Conservation (phyloP, 2,888 invertebrate genomes). For the Trachelus troglodyta region DNA sequence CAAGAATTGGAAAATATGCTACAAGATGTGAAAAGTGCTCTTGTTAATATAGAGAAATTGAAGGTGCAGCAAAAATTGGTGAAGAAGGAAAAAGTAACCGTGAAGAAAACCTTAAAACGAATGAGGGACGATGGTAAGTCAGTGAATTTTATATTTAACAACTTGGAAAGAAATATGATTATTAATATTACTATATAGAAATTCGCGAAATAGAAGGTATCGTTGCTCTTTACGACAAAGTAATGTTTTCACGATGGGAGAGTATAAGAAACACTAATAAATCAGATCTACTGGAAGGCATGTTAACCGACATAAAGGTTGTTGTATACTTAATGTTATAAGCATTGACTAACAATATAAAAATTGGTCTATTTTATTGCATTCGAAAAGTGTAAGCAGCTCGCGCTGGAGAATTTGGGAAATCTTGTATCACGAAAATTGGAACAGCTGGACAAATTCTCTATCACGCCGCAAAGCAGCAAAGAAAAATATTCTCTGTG, state of each 20-base stretch:
- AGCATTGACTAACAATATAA: not conserved
- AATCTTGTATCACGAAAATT: conserved; percentile 44
- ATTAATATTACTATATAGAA: conserved; percentile 33
- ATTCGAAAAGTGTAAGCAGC: conserved; percentile 45
- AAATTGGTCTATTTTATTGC: conserved; percentile 1
- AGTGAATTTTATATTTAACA: not conserved
- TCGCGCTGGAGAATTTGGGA: conserved; percentile 46
- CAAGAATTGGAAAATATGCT: conserved; percentile 55
- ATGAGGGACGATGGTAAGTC: conserved; percentile 53
- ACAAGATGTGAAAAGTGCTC: conserved; percentile 51
- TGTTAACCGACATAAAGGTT: conserved; percentile 31
- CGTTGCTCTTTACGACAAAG: conserved; percentile 54
- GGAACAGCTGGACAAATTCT: not conserved
- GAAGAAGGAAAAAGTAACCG: conserved; percentile 45
- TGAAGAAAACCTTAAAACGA: conserved; percentile 46
- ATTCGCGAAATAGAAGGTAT: conserved; percentile 53
- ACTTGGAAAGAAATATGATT: not conserved
- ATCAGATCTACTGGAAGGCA: conserved; percentile 42
- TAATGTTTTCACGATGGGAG: conserved; percentile 56
- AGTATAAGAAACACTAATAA: conserved; percentile 46
- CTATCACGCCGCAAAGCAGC: not conserved
- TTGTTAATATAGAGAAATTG: conserved; percentile 47
- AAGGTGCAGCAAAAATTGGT: conserved; percentile 51
- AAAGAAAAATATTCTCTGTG: conserved; percentile 7
- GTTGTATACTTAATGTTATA: not conserved